These are phyloP conservation scores for Phodopus roborovskii DNA, from an alignment of 2,113 vertebrate genomes.

Conservation along the genomic window DNA sequence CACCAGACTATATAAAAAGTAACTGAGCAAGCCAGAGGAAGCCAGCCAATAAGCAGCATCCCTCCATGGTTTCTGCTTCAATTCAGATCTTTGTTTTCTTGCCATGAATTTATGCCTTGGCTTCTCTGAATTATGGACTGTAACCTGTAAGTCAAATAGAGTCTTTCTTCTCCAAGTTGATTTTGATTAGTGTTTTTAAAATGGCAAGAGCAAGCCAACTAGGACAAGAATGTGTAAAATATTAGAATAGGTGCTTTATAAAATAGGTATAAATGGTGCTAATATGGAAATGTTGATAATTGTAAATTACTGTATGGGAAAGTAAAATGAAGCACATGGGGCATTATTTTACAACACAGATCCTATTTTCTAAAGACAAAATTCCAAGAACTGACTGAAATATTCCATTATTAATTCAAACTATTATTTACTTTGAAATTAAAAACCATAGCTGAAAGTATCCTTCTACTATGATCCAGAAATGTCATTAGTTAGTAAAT, in stretches of 20 bases:
- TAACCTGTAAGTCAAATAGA: neutral
- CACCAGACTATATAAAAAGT: neutral
- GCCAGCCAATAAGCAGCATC: neutral
- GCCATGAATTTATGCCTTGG: neutral
- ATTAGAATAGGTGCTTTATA: neutral
- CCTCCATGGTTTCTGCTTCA: neutral
- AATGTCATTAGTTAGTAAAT: neutral
- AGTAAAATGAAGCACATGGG: neutral
- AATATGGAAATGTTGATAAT: neutral
- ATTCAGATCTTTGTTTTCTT: neutral
- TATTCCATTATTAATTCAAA: neutral
- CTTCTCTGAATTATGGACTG: neutral
- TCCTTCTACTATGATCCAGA: neutral
- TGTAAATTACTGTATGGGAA: neutral
- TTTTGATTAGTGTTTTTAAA: neutral
- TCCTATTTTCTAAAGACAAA: neutral
- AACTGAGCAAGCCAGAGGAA: neutral
- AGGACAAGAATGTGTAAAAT: neutral
- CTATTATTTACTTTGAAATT: constrained; percentile 1
- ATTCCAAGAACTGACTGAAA: neutral
- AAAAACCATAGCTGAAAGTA: neutral
- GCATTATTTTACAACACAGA: neutral
- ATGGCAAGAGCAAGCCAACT: neutral
- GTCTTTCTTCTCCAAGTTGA: neutral
- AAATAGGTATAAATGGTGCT: neutral